Evolutionary conservation across 53 echinoderm and acorn worm species (phyloP), one percentile per base, ranked within the genome.

Genomic region (Apostichopus leukothele): DNA sequence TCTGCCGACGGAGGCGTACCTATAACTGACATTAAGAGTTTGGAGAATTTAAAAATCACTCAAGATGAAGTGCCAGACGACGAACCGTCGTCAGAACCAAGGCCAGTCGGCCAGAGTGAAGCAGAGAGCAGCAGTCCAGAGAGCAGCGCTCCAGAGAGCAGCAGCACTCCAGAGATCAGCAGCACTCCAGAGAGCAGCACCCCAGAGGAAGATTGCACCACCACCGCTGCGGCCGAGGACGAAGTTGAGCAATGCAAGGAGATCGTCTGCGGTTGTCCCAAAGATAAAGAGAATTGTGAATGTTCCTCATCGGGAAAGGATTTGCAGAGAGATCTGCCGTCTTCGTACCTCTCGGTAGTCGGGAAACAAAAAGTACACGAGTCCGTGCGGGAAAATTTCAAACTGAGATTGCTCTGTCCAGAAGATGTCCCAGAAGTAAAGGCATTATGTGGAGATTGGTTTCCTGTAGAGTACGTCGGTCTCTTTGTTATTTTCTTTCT

Each of bases 401-500:
- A 94, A 76, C 78, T 99, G 39, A 86, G 99, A 50, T 93, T 99
- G 66, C 90, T 99, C 23, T 99, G 96, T 75, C 96, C 96, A 4
- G 96, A 96, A 50, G 99, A 99, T 90, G 93, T 99, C 9, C 92
- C 90, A 8, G 99, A 96, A 83, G 99, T 99, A 20, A 99, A 99
- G 91, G 71, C 68, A 55, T 89, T 99, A 9, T 99, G 99, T 27
- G 79, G 93, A 9, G 99, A 93, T 81, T 99, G 99, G 99, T 99
- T 99, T 75, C 99, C 96, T 20, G 99, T 99, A 13, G 99, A 99
- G 99, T 99, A 88, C 94, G 99, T 92, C 52, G 1, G 7, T 57
- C 57, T 57, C 57, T 57, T 10, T 9, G 7, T 57, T 57, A 10
- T 57, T 57, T 10, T 57, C 8, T 57, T 57, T 57, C 10, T 57